Conservation (phyloP, 1,140 invertebrate species). For the Halotydeus destructor region DNA sequence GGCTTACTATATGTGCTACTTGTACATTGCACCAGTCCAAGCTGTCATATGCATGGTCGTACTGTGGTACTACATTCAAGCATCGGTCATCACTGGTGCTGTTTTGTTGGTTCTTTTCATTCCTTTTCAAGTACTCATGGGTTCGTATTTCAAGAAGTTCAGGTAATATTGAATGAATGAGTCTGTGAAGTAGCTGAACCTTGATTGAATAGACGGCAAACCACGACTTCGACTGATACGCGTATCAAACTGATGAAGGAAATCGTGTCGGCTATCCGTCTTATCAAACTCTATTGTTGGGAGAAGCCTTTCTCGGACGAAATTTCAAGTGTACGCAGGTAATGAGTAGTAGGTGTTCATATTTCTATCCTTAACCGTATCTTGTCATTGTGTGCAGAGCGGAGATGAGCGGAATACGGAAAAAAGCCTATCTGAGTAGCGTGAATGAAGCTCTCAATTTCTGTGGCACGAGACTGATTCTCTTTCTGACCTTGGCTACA, state of each 20-base stretch:
- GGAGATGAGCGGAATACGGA: conserved; percentile 30
- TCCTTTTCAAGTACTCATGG: conserved; percentile 14
- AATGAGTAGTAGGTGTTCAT: background rate
- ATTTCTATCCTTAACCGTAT: background rate
- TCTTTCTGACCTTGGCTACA: conserved; percentile 45
- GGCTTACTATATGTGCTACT: conserved; percentile 3
- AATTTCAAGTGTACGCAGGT: conserved; percentile 31
- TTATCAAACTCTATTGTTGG: conserved; percentile 59
- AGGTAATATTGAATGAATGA: conserved; percentile 5
- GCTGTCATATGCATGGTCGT: conserved; percentile 12
- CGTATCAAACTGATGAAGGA: conserved; percentile 68
- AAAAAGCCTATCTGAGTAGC: conserved; percentile 40
- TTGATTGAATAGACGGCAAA: conserved; percentile 30
- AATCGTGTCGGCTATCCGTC: conserved; percentile 67
- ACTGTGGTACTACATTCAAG: conserved; percentile 7
- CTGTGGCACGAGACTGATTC: conserved; percentile 36
- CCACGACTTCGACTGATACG: conserved; percentile 52
- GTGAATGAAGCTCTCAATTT: conserved; percentile 30
- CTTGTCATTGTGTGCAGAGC: background rate
- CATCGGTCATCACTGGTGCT: conserved; percentile 8
- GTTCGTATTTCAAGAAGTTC: conserved; percentile 15
- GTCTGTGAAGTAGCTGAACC: too few species aligned
- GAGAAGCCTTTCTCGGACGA: conserved; percentile 49
- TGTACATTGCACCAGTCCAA: conserved; percentile 14
- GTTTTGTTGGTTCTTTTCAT: conserved; percentile 13